Evolutionary conservation across 2,888 invertebrate genomes (phyloP), one percentile per base, ranked within the genome.

Genomic region (Drosophila gaucha): DNA sequence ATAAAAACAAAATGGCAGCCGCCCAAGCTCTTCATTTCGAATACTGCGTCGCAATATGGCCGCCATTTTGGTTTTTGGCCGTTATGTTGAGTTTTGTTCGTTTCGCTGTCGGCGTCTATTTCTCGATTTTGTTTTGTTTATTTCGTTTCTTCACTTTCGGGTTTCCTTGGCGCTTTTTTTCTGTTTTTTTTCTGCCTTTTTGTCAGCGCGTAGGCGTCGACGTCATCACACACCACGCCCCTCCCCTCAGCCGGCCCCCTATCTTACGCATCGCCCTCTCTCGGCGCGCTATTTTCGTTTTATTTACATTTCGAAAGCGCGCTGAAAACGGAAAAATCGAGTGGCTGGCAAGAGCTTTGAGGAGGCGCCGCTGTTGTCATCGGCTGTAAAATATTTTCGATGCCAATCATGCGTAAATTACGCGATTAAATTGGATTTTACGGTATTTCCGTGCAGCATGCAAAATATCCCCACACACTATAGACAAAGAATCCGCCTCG

Each of bases 351-450:
- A 18, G 30, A 44, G 44, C 44, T 28, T 28, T 44, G 28, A 18
- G 18, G 2, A 28, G 44, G 18, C 28, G 44, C 44, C 26, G 50
- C 52, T 68, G 63, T 57, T 67, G 67, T 67, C 66, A 68, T 70
- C 74, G 72, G 36, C 50, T 70, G 55, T 71, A 52, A 69, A 74
- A 67, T 67, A 63, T 62, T 85, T 78, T 71, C 63, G 88, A 66
- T 84, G 83, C 80, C 86, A 83, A 84, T 84, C 84, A 84, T 88
- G 86, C 86, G 84, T 84, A 79, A 84, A 82, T 88, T 82, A 88
- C 88, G 83, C 88, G 84, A 86, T 84, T 85, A 83, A 88, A 84
- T 86, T 75, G 58, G 75, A 71, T 78, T 79, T 79, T 69, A 85
- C 74, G 77, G 22, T 51, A 67, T 57, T 67, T 72, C 58, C 70